Conservation (phyloP, 2,888 invertebrate species). For the Xestia xanthographa region DNA sequence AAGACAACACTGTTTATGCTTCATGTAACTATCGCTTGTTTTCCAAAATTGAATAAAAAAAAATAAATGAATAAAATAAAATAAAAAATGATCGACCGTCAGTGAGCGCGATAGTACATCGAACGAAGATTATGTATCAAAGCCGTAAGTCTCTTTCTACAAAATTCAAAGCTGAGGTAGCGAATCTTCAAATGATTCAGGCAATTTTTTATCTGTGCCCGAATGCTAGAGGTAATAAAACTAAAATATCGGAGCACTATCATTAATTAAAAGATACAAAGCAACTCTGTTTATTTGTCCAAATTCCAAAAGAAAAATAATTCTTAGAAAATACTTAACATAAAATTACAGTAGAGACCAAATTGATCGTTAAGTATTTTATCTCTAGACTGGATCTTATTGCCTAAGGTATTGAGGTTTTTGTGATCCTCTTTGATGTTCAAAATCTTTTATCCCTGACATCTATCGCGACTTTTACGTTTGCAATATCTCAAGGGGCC, state of each 20-base stretch:
- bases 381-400: not conserved
- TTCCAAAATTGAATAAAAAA: too few species aligned
- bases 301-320: not conserved
- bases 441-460: constrained; percentile 1
- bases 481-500: constrained; percentile 46
- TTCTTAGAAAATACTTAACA: not conserved
- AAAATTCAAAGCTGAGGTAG: not conserved
- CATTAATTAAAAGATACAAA: not conserved
- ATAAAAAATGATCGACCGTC: too few species aligned
- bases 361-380: not conserved
- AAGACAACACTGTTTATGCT: too few species aligned
- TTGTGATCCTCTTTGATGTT: not conserved
- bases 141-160: not conserved
- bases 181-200: not conserved
- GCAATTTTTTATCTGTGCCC: not conserved
- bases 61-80: too few species aligned
- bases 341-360: not conserved
- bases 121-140: not conserved
- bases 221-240: not conserved
- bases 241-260: not conserved
- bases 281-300: not conserved
- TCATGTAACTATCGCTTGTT: too few species aligned
- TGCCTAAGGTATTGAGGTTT: not conserved
- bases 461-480: constrained; percentile 34
- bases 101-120: not conserved